Percentiles rank a stretch among this genome's conserved stretches.
phyloP scores from a whole-genome alignment of 2,888 invertebrate species.

The Drosophila dives region DNA sequence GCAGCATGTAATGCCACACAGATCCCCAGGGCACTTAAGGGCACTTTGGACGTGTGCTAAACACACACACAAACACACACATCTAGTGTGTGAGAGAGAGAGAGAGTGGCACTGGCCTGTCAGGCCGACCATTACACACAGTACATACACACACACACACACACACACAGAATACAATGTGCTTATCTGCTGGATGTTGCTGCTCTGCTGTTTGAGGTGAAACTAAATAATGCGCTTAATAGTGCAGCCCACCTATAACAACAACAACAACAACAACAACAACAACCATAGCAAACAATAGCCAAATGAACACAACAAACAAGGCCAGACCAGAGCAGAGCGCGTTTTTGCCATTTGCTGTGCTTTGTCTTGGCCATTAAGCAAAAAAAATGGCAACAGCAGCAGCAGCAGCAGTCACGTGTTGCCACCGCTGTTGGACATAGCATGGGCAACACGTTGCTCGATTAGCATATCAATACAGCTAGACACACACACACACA shows the following conservation, averaged over 20 bases:
- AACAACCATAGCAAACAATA: slow-evolving; percentile 10
- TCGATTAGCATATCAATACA: slow-evolving; percentile 82
- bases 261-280: slow-evolving; percentile 25
- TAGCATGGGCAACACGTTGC: slow-evolving; percentile 60
- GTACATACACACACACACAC: slow-evolving; percentile 24
- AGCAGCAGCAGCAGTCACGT: slow-evolving; percentile 55
- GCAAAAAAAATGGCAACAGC: slow-evolving; percentile 15
- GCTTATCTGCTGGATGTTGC: slow-evolving; percentile 68
- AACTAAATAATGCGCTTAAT: slow-evolving; percentile 79
- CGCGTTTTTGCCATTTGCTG: slow-evolving; percentile 68
- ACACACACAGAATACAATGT: slow-evolving; percentile 53
- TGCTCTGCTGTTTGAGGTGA: slow-evolving; percentile 43
- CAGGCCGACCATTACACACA: slow-evolving; percentile 60
- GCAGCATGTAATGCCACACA: slow-evolving; percentile 63
- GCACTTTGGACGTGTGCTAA: slow-evolving; percentile 72
- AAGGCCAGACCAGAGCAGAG: slow-evolving; percentile 1
- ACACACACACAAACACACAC: slow-evolving; percentile 33
- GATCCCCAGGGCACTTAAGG: slow-evolving; percentile 76
- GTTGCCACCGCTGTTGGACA: slow-evolving; percentile 45
- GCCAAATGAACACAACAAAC: slow-evolving; percentile 31
- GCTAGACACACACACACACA: slow-evolving; percentile 20
- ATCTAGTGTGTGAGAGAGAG: slow-evolving; percentile 4
- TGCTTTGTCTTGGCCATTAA: slow-evolving; percentile 75
- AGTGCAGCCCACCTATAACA: slow-evolving; percentile 63
- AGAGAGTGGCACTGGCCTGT: slow-evolving; percentile 58